Evolutionary conservation across 2,113 vertebrate species (phyloP).

Genomic region (Morphnarchus princeps): DNA sequence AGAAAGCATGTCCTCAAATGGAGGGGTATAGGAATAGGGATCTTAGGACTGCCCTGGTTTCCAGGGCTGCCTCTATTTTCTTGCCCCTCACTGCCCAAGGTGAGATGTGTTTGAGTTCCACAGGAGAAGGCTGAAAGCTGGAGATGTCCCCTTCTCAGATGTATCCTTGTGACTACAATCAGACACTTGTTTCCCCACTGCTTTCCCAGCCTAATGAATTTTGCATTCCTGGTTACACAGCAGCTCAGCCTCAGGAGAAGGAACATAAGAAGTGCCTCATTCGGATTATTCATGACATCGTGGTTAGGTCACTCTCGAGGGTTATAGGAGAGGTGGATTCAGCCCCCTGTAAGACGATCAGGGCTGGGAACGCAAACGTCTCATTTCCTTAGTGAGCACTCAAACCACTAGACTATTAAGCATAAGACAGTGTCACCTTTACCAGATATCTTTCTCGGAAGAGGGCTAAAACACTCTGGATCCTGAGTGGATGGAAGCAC

Average conservation of each 20-base stretch:
- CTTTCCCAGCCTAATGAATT: conserved; percentile 27
- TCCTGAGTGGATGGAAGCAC: background rate
- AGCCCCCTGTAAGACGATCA: background rate
- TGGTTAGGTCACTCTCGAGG: background rate
- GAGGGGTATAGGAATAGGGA: background rate
- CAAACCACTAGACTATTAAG: conserved; percentile 50
- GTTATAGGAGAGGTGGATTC: conserved; percentile 19
- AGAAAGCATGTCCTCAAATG: background rate
- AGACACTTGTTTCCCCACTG: background rate
- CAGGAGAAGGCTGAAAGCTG: background rate
- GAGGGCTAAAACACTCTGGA: background rate
- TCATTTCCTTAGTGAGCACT: conserved; percentile 16
- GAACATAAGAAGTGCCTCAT: background rate
- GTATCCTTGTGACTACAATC: background rate
- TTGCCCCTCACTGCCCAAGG: rapidly evolving
- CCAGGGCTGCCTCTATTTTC: background rate
- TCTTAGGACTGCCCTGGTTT: background rate
- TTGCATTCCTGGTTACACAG: background rate
- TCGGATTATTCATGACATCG: background rate
- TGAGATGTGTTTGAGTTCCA: background rate
- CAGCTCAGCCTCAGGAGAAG: background rate
- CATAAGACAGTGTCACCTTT: conserved; percentile 27
- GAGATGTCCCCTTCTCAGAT: background rate
- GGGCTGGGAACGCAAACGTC: background rate
- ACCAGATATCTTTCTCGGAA: conserved; percentile 27